Conservation (phyloP, 2,113 vertebrate species). For the Nycticryphes semicollaris region DNA sequence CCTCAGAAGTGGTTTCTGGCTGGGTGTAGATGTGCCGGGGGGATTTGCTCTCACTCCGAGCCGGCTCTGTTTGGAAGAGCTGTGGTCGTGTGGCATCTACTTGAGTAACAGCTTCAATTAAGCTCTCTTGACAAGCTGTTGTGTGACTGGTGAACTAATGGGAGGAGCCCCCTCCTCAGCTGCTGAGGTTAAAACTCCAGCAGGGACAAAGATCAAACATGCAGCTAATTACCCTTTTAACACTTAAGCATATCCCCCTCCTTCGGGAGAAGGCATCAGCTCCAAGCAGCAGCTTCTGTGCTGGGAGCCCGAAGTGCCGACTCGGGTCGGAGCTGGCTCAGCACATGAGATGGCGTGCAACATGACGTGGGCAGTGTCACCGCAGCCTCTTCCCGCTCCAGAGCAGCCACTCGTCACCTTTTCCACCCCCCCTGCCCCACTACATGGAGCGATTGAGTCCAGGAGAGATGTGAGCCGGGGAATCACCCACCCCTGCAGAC, state of each 20-base stretch:
- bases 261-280: conserved; percentile 27
- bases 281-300: conserved; percentile 32
- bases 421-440: neutral
- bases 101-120: conserved; percentile 62
- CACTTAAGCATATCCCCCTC: conserved; percentile 36
- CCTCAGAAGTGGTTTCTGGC: conserved; percentile 67
- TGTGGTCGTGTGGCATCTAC: conserved; percentile 65
- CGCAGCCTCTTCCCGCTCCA: neutral
- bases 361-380: neutral
- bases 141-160: conserved; percentile 50
- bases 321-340: neutral
- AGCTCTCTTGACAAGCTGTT: conserved; percentile 61
- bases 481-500: neutral
- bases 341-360: fast-evolving
- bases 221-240: conserved; percentile 68
- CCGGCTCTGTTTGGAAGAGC: conserved; percentile 45
- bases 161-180: conserved; percentile 55
- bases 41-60: conserved; percentile 41
- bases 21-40: conserved; percentile 32
- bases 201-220: conserved; percentile 60
- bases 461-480: neutral
- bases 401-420: neutral
- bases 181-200: conserved; percentile 56
- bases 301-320: neutral
- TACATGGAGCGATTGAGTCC: fast-evolving